phyloP scores from a whole-genome alignment of 1,140 invertebrate genomes.

The Pantala flavescens region DNA sequence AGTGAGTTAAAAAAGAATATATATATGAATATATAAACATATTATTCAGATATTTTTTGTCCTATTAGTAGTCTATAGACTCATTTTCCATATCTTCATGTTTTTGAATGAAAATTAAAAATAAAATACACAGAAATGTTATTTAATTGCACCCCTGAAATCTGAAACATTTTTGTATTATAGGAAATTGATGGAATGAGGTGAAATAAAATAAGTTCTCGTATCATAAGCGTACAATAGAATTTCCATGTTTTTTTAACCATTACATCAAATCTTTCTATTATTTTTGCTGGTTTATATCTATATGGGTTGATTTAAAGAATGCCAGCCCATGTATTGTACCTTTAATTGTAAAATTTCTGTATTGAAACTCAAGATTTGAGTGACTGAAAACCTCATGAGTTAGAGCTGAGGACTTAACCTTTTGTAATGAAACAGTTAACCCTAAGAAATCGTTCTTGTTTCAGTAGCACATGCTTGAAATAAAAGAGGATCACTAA shows the following conservation, averaged over 20 bases:
- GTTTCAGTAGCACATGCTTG: not conserved
- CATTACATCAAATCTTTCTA: too few relatives aligned
- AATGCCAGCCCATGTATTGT: too few relatives aligned
- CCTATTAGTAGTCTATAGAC: not conserved
- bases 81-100: conserved; percentile 3
- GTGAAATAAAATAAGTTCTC: not conserved
- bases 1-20: not conserved
- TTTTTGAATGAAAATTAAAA: conserved; percentile 6
- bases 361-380: too few relatives aligned
- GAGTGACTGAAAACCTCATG: too few relatives aligned
- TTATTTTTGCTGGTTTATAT: too few relatives aligned
- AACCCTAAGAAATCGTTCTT: not conserved
- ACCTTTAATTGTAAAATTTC: too few relatives aligned
- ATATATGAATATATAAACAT: not conserved
- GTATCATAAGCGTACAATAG: too few relatives aligned
- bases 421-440: too few relatives aligned
- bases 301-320: too few relatives aligned
- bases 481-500: not conserved
- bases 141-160: not conserved
- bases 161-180: not conserved
- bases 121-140: not conserved
- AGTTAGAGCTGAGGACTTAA: too few relatives aligned
- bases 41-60: conserved; percentile 4
- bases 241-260: too few relatives aligned
- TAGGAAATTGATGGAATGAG: not conserved